These are phyloP conservation scores for Leptinotarsa texana DNA, from an alignment of 1,140 invertebrate genomes.

Conservation along the genomic window DNA sequence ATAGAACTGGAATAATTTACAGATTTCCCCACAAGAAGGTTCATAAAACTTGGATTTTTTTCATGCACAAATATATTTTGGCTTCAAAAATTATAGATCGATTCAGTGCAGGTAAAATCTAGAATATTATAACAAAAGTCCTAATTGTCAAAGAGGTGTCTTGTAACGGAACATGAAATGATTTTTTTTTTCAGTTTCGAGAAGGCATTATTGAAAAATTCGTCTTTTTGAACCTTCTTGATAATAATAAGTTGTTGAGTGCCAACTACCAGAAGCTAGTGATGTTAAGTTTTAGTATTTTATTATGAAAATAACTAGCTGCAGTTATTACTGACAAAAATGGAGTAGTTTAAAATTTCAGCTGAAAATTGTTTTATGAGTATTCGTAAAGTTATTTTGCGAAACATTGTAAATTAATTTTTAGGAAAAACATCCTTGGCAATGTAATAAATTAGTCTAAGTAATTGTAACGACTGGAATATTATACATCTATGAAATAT, in stretches of 20 bases:
- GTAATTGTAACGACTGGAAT: slow-evolving; percentile 26
- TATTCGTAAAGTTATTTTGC: slow-evolving; percentile 8
- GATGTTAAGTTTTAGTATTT: slow-evolving; percentile 46
- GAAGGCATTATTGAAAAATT: no score
- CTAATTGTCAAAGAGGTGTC: no score
- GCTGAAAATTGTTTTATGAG: slow-evolving; percentile 6
- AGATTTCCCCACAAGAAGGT: not conserved
- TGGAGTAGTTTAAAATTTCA: slow-evolving; percentile 9
- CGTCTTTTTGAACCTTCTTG: slow-evolving; percentile 2
- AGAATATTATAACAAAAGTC: no score
- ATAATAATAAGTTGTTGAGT: slow-evolving; percentile 45
- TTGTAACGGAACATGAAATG: no score
- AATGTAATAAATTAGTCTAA: slow-evolving; percentile 26
- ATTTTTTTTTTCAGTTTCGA: no score
- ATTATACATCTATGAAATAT: slow-evolving; percentile 32
- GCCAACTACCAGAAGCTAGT: slow-evolving; percentile 50
- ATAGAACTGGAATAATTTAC: slow-evolving; percentile 43
- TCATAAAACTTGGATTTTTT: not conserved
- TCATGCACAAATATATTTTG: no score
- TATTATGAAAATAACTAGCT: slow-evolving; percentile 18
- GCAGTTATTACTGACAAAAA: not conserved
- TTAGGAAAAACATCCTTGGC: slow-evolving; percentile 14
- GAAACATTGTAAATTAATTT: slow-evolving; percentile 13
- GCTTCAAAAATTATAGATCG: no score
- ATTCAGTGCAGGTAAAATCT: no score